These are phyloP conservation scores for Phyllotreta cruciferae DNA, from an alignment of 2,888 invertebrate species.

Conservation along the genomic window DNA sequence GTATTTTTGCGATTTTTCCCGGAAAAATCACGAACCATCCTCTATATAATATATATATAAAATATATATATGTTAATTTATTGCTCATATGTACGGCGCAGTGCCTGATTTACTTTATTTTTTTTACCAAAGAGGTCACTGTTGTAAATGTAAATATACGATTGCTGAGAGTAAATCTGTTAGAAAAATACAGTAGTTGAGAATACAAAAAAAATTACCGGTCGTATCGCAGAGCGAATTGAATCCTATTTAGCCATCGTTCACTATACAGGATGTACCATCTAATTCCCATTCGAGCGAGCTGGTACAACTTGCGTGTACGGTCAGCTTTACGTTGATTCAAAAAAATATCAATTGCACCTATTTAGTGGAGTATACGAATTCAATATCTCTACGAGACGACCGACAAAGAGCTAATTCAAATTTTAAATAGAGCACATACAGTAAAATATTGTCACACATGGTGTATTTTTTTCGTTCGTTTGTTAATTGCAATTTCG, in stretches of 20 bases:
- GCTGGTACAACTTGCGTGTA: too few relatives aligned
- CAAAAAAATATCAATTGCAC: neutral
- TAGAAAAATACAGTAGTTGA: conserved; percentile 45
- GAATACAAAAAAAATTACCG: conserved; percentile 1
- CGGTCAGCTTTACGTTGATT: too few relatives aligned
- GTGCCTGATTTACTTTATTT: conserved; percentile 54
- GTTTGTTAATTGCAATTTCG: conserved; percentile 19
- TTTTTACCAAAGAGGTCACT: conserved; percentile 57
- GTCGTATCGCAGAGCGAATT: conserved; percentile 4
- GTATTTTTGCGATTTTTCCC: neutral
- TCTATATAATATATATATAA: neutral
- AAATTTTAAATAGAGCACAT: conserved; percentile 55
- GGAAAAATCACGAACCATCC: conserved; percentile 5
- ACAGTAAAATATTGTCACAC: conserved; percentile 52
- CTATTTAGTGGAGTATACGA: neutral
- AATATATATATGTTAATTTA: conserved; percentile 47
- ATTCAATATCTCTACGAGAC: neutral
- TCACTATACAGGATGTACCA: too few relatives aligned
- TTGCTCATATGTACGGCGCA: conserved; percentile 54
- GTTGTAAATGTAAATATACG: conserved; percentile 54
- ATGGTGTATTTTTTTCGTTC: conserved; percentile 34
- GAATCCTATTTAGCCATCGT: too few relatives aligned
- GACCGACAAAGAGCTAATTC: conserved; percentile 42
- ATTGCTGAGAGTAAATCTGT: conserved; percentile 45
- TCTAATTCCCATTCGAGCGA: too few relatives aligned